These are phyloP conservation scores for Pseudolycoriella hygida DNA, from an alignment of 2,888 invertebrate species.

Conservation along the genomic window DNA sequence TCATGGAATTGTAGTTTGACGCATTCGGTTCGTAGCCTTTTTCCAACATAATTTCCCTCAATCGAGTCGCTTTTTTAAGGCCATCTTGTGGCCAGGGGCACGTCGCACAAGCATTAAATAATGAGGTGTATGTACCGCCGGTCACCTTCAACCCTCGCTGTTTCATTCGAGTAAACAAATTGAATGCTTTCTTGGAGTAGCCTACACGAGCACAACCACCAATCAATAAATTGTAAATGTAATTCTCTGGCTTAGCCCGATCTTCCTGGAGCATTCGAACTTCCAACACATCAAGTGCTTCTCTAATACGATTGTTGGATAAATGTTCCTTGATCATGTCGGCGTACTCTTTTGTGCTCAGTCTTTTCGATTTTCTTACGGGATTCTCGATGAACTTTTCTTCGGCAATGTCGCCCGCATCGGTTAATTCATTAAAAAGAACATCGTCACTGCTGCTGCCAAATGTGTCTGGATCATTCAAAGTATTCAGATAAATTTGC, in stretches of 20 bases:
- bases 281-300: constrained; percentile 65
- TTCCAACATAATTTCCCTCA: constrained; percentile 50
- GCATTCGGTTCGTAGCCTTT: constrained; percentile 51
- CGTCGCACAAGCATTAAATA: constrained; percentile 80
- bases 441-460: constrained; percentile 4
- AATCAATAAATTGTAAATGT: constrained; percentile 69
- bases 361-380: constrained; percentile 32
- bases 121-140: constrained; percentile 59
- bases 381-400: constrained; percentile 36
- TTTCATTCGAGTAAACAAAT: constrained; percentile 69
- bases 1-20: constrained; percentile 73
- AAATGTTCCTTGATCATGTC: constrained; percentile 51
- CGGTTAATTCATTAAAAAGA: constrained; percentile 23
- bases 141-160: constrained; percentile 47
- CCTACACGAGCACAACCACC: constrained; percentile 69
- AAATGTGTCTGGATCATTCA: constrained; percentile 11
- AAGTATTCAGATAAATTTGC: neutral
- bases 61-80: constrained; percentile 42
- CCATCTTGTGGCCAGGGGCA: constrained; percentile 52
- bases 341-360: constrained; percentile 46
- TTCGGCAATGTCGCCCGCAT: constrained; percentile 42
- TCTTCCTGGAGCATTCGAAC: constrained; percentile 60
- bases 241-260: constrained; percentile 56
- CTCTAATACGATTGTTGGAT: constrained; percentile 43
- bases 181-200: constrained; percentile 71